phyloP scores from a whole-genome alignment of 2,113 vertebrate species.

The Melanocharis versteri region DNA sequence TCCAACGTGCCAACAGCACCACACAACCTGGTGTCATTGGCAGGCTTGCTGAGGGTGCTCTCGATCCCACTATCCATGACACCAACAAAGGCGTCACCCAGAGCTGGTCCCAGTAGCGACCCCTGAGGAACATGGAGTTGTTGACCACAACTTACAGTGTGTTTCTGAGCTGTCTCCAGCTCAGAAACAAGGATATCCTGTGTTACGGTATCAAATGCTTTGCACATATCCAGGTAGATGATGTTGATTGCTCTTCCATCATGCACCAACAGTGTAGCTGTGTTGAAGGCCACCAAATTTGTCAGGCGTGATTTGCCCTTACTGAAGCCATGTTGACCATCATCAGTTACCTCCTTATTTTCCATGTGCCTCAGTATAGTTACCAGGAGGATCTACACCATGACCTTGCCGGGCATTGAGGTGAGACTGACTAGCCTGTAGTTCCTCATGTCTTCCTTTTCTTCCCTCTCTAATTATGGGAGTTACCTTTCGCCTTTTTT shows the following conservation, averaged over 20 bases:
- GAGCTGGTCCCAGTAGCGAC: rapidly evolving
- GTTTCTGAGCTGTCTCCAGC: too few relatives aligned
- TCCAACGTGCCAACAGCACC: background rate
- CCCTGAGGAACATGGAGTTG: background rate
- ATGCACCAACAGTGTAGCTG: background rate
- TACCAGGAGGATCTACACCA: background rate
- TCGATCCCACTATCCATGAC: background rate
- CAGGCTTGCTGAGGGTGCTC: background rate
- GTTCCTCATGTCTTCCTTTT: background rate
- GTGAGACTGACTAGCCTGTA: background rate
- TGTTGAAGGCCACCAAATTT: background rate
- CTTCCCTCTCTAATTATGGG: background rate
- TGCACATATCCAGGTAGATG: background rate
- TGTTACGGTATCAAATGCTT: background rate
- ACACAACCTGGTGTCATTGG: background rate
- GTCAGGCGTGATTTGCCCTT: background rate
- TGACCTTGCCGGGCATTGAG: background rate
- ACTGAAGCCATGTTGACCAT: background rate
- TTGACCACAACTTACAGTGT: background rate
- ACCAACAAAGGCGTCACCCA: background rate
- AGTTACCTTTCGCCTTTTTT: background rate
- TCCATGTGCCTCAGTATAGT: background rate
- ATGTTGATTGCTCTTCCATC: background rate
- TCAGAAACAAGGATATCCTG: background rate
- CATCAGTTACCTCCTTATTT: background rate